These are phyloP conservation scores for Aphaenogaster rudis DNA, from an alignment of 1,140 invertebrate genomes.

Conservation along the genomic window DNA sequence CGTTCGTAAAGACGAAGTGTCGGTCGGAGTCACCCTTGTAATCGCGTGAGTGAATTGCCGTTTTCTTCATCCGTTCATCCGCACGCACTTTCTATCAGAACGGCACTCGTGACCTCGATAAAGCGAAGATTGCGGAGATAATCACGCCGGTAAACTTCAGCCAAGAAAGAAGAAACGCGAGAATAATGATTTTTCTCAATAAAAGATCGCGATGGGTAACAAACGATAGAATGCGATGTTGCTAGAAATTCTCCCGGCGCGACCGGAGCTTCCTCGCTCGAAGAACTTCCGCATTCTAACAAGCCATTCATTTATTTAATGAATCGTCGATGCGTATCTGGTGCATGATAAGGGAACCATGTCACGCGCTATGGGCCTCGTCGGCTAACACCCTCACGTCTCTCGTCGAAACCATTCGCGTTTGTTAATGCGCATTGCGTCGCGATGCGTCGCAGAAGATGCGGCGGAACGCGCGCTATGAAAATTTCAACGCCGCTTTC, in stretches of 20 bases:
- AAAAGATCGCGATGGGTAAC: background rate
- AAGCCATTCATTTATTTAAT: conserved; percentile 42
- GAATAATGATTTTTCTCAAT: background rate
- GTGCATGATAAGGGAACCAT: background rate
- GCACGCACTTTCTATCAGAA: background rate
- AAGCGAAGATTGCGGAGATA: background rate
- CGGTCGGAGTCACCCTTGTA: conserved; percentile 86
- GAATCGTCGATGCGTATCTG: conserved; percentile 9
- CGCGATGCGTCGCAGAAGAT: conserved; percentile 27
- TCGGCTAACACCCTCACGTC: conserved; percentile 42
- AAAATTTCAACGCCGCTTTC: conserved; percentile 19
- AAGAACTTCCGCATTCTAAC: conserved; percentile 43
- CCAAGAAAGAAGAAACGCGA: background rate
- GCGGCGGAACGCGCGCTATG: conserved; percentile 3
- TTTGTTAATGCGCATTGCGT: conserved; percentile 12
- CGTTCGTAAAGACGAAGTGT: conserved; percentile 85
- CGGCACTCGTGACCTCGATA: background rate
- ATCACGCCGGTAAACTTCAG: background rate
- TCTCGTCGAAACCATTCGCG: conserved; percentile 19
- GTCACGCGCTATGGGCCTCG: conserved; percentile 22
- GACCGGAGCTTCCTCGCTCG: background rate
- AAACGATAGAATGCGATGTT: background rate
- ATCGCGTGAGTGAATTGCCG: conserved; percentile 83
- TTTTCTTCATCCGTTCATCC: conserved; percentile 6
- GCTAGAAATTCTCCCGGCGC: conserved; percentile 12